Evolutionary conservation across 2,113 vertebrate genomes (phyloP).

Genomic region (Circaetus gallicus): DNA sequence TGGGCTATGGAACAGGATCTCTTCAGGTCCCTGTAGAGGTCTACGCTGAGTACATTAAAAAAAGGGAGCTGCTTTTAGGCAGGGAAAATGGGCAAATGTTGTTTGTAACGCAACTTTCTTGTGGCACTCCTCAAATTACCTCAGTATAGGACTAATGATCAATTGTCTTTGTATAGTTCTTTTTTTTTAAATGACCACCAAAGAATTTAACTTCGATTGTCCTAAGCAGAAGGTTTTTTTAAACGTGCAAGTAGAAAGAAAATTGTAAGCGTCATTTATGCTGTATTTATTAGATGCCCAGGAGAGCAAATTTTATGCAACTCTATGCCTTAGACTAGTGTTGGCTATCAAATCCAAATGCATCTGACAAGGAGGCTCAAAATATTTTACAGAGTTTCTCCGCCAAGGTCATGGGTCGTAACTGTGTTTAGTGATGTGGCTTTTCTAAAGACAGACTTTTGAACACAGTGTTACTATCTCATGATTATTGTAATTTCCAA

Average conservation of each 20-base stretch:
- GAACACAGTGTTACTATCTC: not conserved
- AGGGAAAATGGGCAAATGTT: not conserved
- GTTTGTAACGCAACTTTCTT: not conserved
- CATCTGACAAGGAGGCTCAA: not conserved
- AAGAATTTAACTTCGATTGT: slow-evolving; percentile 34
- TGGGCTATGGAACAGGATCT: not conserved
- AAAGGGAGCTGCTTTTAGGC: not conserved
- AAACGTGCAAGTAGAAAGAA: not conserved
- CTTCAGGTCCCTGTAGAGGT: not conserved
- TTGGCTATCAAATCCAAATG: not conserved
- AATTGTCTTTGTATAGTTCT: not conserved
- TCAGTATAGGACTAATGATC: slow-evolving; percentile 14
- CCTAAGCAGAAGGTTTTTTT: not conserved
- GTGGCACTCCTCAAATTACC: not conserved
- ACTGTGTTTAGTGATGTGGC: not conserved
- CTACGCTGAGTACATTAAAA: not conserved
- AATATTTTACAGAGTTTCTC: not conserved
- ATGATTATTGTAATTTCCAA: not conserved
- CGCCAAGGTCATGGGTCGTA: not conserved
- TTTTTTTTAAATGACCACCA: slow-evolving; percentile 35
- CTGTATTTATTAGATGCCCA: slow-evolving; percentile 1
- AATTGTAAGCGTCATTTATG: not conserved
- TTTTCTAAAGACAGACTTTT: not conserved
- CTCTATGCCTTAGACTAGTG: slow-evolving; percentile 30
- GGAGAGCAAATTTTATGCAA: slow-evolving; percentile 25